Percentiles rank a stretch among this genome's conserved stretches.
These are phyloP conservation scores for Synanthedon andrenaeformis DNA, from an alignment of 2,888 invertebrate genomes.

Conservation along the genomic window DNA sequence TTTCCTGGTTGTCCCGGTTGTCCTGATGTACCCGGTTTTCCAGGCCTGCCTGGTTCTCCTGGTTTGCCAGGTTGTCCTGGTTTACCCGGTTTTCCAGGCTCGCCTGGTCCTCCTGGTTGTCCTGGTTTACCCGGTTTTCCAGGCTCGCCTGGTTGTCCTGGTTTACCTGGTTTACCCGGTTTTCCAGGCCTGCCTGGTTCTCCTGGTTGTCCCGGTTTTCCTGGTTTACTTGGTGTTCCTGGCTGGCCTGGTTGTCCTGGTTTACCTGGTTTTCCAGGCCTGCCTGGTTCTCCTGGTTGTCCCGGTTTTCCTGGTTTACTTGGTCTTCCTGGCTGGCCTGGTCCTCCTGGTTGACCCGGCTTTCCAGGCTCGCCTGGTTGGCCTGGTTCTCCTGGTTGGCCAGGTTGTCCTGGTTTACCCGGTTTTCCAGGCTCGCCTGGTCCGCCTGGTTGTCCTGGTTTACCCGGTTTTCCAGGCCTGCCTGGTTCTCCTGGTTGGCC, in stretches of 20 bases:
- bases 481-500: too few species aligned
- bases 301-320: not conserved
- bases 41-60: not conserved
- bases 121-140: not conserved
- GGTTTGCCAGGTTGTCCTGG: not conserved
- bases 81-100: not conserved
- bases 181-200: not conserved
- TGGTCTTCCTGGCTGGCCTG: not conserved
- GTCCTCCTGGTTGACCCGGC: not conserved
- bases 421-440: too few species aligned
- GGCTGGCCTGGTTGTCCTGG: not conserved
- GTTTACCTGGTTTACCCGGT: not conserved
- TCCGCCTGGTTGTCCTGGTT: too few species aligned
- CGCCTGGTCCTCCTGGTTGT: not conserved
- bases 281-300: not conserved
- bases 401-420: too few species aligned
- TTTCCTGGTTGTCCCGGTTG: not conserved
- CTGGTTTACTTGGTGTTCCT: not conserved
- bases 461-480: too few species aligned
- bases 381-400: not conserved
- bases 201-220: not conserved
- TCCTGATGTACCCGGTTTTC: not conserved
- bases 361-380: not conserved
- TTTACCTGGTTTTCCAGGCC: not conserved
- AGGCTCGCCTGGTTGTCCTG: not conserved